Percentiles rank a stretch among this genome's conserved stretches.
Evolutionary conservation across 2,797 vertebrate genomes (phyloP).

Genomic region (Lithobates sylvaticus): DNA sequence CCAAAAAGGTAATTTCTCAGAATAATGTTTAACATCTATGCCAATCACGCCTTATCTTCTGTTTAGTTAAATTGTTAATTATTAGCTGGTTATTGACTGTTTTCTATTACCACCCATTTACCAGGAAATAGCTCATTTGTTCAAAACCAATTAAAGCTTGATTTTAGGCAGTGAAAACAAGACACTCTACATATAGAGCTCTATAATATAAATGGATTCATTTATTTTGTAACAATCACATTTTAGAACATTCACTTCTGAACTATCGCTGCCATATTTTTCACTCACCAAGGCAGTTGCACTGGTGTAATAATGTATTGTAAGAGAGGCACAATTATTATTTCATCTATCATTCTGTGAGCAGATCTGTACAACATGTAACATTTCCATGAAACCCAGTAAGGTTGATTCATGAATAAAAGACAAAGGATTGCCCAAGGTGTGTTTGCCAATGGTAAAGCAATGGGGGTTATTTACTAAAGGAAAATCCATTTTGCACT

Average conservation of each 20-base stretch:
- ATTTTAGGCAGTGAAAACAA: conserved; percentile 3
- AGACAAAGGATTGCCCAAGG: neutral
- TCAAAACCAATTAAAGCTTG: conserved; percentile 49
- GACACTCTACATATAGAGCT: neutral
- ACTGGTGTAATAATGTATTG: neutral
- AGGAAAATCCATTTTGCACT: too few relatives aligned
- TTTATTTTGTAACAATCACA: neutral
- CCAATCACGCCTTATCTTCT: conserved; percentile 23
- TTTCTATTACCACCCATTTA: conserved; percentile 47
- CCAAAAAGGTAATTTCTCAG: conserved; percentile 30
- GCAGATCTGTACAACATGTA: neutral
- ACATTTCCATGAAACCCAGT: neutral
- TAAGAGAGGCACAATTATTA: neutral
- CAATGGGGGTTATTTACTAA: too few relatives aligned
- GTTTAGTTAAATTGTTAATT: conserved; percentile 46
- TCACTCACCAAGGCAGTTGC: neutral
- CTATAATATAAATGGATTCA: neutral
- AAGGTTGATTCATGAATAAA: neutral
- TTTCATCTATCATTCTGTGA: neutral
- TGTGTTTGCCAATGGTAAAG: neutral
- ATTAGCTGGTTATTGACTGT: conserved; percentile 52
- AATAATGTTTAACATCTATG: conserved; percentile 25
- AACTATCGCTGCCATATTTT: neutral
- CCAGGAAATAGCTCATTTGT: conserved; percentile 29
- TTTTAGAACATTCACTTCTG: neutral